Conservation (phyloP, 2,797 vertebrate species). For the Astyanax mexicanus region DNA sequence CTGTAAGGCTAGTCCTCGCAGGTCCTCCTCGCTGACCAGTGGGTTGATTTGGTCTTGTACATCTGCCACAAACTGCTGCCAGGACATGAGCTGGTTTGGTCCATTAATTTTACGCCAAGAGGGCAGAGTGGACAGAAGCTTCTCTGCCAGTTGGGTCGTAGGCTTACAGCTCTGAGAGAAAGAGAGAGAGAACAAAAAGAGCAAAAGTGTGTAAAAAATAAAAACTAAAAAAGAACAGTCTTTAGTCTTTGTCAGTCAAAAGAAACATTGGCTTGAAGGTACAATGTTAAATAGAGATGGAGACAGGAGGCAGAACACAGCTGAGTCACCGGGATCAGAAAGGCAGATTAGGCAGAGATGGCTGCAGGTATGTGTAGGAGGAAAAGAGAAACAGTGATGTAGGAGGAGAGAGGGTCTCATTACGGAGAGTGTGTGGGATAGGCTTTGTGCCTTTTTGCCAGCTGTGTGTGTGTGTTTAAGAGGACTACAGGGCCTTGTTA, state of each 20-base stretch:
- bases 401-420: constrained; percentile 38
- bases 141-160: constrained; percentile 91
- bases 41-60: constrained; percentile 97
- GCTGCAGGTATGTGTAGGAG: constrained; percentile 38
- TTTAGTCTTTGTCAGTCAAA: background rate
- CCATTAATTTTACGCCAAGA: constrained; percentile 93
- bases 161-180: constrained; percentile 83
- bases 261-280: background rate
- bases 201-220: background rate
- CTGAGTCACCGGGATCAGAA: constrained; percentile 13
- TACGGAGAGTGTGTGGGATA: constrained; percentile 28
- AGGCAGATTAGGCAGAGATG: constrained; percentile 17
- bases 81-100: constrained; percentile 94
- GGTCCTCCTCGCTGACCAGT: constrained; percentile 90
- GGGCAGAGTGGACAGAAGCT: constrained; percentile 88
- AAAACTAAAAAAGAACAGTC: background rate
- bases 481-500: constrained; percentile 7
- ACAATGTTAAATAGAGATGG: background rate
- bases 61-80: constrained; percentile 94
- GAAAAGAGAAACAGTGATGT: constrained; percentile 7
- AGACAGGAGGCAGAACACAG: background rate
- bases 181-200: constrained; percentile 15
- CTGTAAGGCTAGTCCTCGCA: constrained; percentile 87
- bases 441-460: constrained; percentile 24
- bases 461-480: constrained; percentile 23